Evolutionary conservation across 2,797 vertebrate genomes (phyloP).

Genomic region (Pipistrellus nathusii): DNA sequence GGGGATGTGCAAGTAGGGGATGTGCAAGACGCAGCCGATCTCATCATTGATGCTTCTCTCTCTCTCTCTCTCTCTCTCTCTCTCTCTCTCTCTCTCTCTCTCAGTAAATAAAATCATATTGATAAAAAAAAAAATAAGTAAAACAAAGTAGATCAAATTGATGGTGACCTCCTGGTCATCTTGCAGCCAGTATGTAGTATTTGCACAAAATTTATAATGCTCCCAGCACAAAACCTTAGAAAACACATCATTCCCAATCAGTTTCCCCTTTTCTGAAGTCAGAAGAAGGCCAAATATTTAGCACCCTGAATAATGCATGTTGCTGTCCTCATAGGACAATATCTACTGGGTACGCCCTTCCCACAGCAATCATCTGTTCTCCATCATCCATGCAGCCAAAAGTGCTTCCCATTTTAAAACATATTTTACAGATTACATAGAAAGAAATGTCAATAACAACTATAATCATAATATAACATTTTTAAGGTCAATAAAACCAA

Average conservation of each 20-base stretch:
- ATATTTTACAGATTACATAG: neutral
- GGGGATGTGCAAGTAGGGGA: too few relatives aligned
- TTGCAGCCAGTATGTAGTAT: neutral
- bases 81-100: too few relatives aligned
- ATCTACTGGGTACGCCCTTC: neutral
- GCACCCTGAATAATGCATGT: too few relatives aligned
- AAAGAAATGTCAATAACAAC: conserved; percentile 12
- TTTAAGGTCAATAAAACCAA: neutral
- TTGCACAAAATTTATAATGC: neutral
- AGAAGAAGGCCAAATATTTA: neutral
- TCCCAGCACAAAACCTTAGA: neutral
- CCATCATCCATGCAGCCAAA: neutral
- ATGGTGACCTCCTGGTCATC: neutral
- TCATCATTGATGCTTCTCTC: too few relatives aligned
- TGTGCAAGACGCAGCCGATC: too few relatives aligned
- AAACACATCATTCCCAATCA: neutral
- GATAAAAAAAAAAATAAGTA: too few relatives aligned
- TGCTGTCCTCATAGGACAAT: neutral
- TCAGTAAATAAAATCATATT: too few relatives aligned
- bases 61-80: too few relatives aligned
- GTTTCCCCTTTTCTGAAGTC: conserved; percentile 4
- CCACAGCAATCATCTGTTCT: neutral
- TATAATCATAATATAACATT: neutral
- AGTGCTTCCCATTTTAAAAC: neutral
- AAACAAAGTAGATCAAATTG: neutral